phyloP scores from a whole-genome alignment of 2,888 invertebrate species.

The Tetragnatha montana region DNA sequence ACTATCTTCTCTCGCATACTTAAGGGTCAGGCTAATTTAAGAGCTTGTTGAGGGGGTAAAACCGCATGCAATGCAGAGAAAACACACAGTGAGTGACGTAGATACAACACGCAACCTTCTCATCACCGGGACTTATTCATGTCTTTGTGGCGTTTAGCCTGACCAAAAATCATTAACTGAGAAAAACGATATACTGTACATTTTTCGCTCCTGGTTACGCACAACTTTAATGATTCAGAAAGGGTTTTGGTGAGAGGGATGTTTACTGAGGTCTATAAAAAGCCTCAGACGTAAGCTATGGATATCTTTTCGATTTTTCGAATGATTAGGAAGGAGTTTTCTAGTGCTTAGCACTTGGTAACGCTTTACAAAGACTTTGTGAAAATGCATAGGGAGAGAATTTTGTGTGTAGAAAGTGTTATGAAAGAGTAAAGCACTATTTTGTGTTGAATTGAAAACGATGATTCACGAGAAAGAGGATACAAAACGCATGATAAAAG shows the following conservation, averaged over 20 bases:
- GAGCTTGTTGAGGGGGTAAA: background rate
- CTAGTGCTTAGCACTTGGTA: no score
- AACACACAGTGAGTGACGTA: background rate
- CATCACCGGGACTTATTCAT: background rate
- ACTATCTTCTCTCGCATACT: no score
- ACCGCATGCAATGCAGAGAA: background rate
- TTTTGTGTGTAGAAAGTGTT: no score
- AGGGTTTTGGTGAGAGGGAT: background rate
- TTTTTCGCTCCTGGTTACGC: background rate
- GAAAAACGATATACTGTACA: background rate
- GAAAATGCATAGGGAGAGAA: no score
- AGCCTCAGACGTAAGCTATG: background rate
- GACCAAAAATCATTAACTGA: background rate
- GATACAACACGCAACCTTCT: background rate
- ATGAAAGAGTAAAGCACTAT: no score
- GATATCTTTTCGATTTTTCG: background rate
- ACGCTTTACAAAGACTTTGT: no score
- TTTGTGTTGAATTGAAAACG: no score
- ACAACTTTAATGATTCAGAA: background rate
- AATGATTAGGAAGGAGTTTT: no score
- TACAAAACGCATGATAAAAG: no score
- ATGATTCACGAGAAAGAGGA: no score
- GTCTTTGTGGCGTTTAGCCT: background rate
- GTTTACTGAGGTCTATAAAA: background rate
- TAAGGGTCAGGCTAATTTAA: background rate